Evolutionary conservation across 2,113 vertebrate species (phyloP), one percentile per base, ranked within the genome.

Genomic region (Gila orcuttii): DNA sequence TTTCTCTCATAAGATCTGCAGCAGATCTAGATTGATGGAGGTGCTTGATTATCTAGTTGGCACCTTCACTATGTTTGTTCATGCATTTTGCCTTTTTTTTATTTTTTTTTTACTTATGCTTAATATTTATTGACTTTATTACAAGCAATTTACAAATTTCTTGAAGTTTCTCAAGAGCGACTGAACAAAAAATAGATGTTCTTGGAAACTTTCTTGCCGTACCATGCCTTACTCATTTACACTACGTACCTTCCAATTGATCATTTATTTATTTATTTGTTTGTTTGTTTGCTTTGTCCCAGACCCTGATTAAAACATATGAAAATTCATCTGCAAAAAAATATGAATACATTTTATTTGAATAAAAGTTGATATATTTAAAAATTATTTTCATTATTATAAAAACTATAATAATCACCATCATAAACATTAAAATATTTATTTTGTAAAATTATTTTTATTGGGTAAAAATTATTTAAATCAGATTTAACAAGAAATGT

Each of bases 21-120:
- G 17, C 60, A 11, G 60, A 33, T 36, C 5, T 9, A n/a, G 62
- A 69, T 82, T 69, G 80, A 82, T 69, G 45, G 80, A 13, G 64
- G 62, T 23, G 45, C 28, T 15, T 68, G 42, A 52, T 69, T 33
- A 50, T 69, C 79, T 52, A 36, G 19, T 7, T 47, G 62, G 19
- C n/a, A 23, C 42, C 60, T 47, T 52, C 42, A 23, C 25, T 82
- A 23, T 55, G 39, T 82, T 52, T 36, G 60, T 11, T 52, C 45
- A 68, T 68, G 23, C 36, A 45, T 45, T n/a, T 74, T 73, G 69
- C 52, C n/a, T 28, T 77, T 9, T 55, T 3, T 50, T 55, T 33
- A 28, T 28, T 28, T 28, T 77, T 9, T 55, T 3, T 50, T 55
- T 31, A 52, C 47, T 77, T 19, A 28, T 55, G 79, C 42, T 82